Evolutionary conservation across 2,888 invertebrate genomes (phyloP), one percentile per base, ranked within the genome.

Genomic region (Yponomeuta sedellus): DNA sequence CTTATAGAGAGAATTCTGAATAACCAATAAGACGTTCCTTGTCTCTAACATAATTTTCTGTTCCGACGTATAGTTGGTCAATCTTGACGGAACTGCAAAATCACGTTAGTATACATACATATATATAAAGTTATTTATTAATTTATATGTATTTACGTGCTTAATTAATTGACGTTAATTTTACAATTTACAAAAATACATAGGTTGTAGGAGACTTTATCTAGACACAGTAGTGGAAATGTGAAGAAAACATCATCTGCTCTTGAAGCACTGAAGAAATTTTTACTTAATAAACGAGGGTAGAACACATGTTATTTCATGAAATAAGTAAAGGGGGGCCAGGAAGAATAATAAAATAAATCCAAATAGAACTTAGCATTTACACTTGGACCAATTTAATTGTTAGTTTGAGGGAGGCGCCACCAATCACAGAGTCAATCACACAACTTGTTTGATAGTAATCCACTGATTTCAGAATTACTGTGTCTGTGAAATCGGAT

Each of bases 1-100:
- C 83, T 83, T 88, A 86, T 85, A 90, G 86, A 91, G 88, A 91
- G 87, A 88, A 80, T 85, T 80, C 12, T 52, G 44, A 52, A 82
- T 64, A 67, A 83, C 81, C 85, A 85, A 87, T 86, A 82, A 80
- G 75, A 82, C 75, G 73, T 69, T 72, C 77, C 76, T 74, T 77
- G 75, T 78, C 67, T 65, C 70, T 65, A 67, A 61, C 20, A 34
- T 22, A 52, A 25, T n/a, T n/a, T 19, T 39, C 20, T 40, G 10
- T 39, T 62, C 39, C 6, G n/a, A 39, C 40, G 69, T 72, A 73
- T 61, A 44, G 82, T 89, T 88, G 88, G 88, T 89, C 88, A 75
- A 70, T 80, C 74, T 73, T 56, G 28, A 34, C 19, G 39, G 52
- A 25, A 12, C 20, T 25, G 22, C 12, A 34, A 57, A 57, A 64